These are phyloP conservation scores for Scaptomyza flava DNA, from an alignment of 2,888 invertebrate species.

Conservation along the genomic window DNA sequence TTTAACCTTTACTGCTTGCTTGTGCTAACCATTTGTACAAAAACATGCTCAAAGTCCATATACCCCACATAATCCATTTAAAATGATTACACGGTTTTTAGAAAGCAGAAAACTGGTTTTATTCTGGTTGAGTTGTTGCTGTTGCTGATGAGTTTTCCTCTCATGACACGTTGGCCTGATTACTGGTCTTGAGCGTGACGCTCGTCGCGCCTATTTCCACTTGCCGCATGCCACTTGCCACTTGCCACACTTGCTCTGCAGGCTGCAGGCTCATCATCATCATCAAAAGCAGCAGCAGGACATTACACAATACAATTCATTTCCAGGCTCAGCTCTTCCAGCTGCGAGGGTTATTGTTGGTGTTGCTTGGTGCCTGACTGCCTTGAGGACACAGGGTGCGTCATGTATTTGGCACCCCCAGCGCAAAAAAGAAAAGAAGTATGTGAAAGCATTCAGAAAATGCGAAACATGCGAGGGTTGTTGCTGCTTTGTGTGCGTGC, in stretches of 20 bases:
- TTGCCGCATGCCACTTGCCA: conserved; percentile 34
- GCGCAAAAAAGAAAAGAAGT: conserved; percentile 7
- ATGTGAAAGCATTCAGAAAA: conserved; percentile 43
- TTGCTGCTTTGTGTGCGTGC: conserved; percentile 20
- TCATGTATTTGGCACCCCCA: conserved; percentile 31
- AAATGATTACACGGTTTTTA: background rate
- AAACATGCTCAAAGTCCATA: background rate
- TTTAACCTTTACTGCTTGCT: no score
- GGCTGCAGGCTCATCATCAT: conserved; percentile 43
- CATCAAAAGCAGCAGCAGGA: conserved; percentile 10
- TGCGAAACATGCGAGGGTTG: conserved; percentile 32
- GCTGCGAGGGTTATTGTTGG: conserved; percentile 42
- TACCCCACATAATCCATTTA: background rate
- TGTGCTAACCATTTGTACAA: background rate
- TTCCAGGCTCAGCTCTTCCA: conserved; percentile 56
- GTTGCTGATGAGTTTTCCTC: conserved; percentile 36
- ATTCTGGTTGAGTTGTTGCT: conserved; percentile 32
- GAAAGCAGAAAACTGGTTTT: conserved; percentile 64
- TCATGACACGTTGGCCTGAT: conserved; percentile 73
- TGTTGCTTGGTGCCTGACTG: background rate
- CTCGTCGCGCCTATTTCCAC: conserved; percentile 61
- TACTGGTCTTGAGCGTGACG: conserved; percentile 30
- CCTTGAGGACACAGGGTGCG: conserved; percentile 45
- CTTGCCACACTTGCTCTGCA: conserved; percentile 2
- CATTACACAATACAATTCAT: conserved; percentile 56